These are phyloP conservation scores for Tachystola acroxantha DNA, from an alignment of 2,888 invertebrate genomes.

Conservation along the genomic window DNA sequence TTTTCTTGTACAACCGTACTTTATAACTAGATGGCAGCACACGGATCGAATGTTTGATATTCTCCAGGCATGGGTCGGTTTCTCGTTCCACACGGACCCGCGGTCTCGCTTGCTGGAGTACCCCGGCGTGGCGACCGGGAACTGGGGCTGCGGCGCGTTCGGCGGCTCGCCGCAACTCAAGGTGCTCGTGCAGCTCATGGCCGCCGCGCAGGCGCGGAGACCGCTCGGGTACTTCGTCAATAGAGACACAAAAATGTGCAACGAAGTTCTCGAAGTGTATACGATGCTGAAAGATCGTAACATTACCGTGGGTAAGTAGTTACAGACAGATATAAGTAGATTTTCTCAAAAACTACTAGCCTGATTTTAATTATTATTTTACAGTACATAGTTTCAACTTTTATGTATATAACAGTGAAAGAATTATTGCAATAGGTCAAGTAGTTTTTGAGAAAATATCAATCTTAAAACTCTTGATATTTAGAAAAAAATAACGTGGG, in stretches of 20 bases:
- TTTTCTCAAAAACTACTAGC: no score
- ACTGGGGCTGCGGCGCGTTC: constrained; percentile 97
- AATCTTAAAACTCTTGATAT: no score
- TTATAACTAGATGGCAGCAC: no score
- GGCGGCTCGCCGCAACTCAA: constrained; percentile 85
- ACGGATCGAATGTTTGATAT: no score
- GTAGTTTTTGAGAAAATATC: no score
- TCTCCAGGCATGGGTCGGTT: constrained; percentile 63
- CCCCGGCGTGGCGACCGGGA: constrained; percentile 90
- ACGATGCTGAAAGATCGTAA: neutral
- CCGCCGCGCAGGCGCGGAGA: constrained; percentile 49
- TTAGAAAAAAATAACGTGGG: no score
- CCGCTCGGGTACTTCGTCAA: neutral
- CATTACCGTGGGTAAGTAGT: neutral
- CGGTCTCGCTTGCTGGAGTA: constrained; percentile 35
- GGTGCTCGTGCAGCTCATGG: constrained; percentile 85
- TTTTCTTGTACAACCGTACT: no score
- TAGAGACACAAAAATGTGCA: neutral
- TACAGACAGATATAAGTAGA: no score
- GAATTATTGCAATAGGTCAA: no score
- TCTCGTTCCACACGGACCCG: constrained; percentile 66
- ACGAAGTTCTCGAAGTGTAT: neutral
- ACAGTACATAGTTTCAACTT: no score
- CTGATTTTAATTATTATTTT: no score
- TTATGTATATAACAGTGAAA: no score